Percentiles rank a stretch among this genome's conserved stretches.
Conservation (phyloP, 2,888 invertebrate species). For the Formica aserva region DNA sequence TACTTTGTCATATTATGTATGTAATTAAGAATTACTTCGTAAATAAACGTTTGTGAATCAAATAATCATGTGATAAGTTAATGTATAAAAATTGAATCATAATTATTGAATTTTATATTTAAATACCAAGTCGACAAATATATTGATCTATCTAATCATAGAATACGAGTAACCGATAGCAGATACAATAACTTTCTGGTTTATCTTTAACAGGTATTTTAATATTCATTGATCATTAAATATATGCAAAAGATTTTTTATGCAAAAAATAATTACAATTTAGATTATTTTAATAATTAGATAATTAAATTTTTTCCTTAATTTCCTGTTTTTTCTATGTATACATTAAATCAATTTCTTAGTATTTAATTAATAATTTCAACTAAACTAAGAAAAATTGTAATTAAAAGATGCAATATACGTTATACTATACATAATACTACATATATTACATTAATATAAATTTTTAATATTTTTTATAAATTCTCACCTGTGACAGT, state of each 20-base stretch:
- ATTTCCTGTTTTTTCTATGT: background rate
- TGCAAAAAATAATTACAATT: background rate
- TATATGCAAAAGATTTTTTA: background rate
- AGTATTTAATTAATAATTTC: background rate
- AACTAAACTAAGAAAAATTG: background rate
- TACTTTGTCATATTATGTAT: background rate
- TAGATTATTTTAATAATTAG: background rate
- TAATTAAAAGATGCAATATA: background rate
- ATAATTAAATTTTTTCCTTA: background rate
- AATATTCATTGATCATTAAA: background rate
- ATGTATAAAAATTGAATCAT: background rate
- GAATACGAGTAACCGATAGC: constrained; percentile 23
- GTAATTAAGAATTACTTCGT: background rate
- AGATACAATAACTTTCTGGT: constrained; percentile 40
- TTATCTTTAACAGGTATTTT: constrained; percentile 46
- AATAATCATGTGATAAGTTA: background rate
- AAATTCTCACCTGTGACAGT: constrained; percentile 92
- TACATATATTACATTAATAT: background rate
- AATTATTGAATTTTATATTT: background rate
- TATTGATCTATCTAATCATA: background rate
- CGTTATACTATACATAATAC: background rate
- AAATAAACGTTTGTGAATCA: background rate
- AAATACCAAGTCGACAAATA: background rate
- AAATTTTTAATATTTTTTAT: background rate
- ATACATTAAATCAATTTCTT: background rate